Evolutionary conservation across 92 coral and sea anemone species (phyloP), one percentile per base, ranked within the genome.

Genomic region (Montipora capitata): DNA sequence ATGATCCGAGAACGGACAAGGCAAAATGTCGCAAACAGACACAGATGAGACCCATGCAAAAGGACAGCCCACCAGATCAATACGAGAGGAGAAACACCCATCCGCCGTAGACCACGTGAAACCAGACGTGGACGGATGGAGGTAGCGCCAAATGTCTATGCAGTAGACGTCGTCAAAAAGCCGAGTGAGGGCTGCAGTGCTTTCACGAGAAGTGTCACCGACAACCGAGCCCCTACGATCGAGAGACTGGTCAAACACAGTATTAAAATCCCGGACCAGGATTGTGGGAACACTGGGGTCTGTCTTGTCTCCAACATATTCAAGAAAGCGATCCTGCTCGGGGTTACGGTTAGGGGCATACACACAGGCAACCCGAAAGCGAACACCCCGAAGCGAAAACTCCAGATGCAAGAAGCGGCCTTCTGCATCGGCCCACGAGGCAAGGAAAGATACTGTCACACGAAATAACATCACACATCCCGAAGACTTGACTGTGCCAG

Each of bases 1-100:
- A 59, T 82, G 87, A 27, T 82, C 87, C 2, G 80, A 61, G 17
- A 58, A 77, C 7, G 89, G 83, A 62, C 89, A 85, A 9, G 38
- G 18, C 14, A 76, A 1, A 7, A 76, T 20, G 15, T 16, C 2
- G 52, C 83, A 75, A 5, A 15, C 38, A 39, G 45, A 51, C 16
- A 61, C 27, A n/a, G 4, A 43, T 0, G 83, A 58, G 38, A 62
- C 66, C 49, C 57, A 65, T 13, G 71, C 18, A 44, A 48, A 35
- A 8, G 85, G 90, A 2, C 27, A 8, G 2, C 85, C 78, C n/a
- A 86, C 38, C 3, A 65, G 13, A 40, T 86, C 90, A 44, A 86
- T 70, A 2, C 90, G 64, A 16, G 90, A 78, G 0, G 79, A 16
- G 1, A 27, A 3, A 14, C 20, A 13, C 39, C 56, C 67, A 44